A percentile compares a stretch with the other conserved stretches of the same genome.
phyloP scores from a whole-genome alignment of 2,888 invertebrate species.

The Eretmocerus hayati region DNA sequence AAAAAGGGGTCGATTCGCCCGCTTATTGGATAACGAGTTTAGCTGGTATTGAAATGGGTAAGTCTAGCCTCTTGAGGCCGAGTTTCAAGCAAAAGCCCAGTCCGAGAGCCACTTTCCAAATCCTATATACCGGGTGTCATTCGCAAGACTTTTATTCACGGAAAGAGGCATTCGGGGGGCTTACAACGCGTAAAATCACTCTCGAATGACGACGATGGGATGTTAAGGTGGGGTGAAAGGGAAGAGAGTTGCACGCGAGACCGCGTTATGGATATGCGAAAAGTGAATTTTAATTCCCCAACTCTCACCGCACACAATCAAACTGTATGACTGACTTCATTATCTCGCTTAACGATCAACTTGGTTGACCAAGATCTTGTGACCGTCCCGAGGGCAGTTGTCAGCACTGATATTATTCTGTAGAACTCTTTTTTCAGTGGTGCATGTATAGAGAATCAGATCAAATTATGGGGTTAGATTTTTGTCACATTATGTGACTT shows the following conservation, averaged over 20 bases:
- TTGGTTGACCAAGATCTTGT: no score
- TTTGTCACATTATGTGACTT: no score
- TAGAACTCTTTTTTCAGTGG: no score
- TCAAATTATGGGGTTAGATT: no score
- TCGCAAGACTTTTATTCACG: constrained; percentile 18
- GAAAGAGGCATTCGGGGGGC: neutral
- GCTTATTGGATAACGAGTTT: constrained; percentile 32
- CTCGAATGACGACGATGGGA: constrained; percentile 18
- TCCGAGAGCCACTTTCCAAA: constrained; percentile 27
- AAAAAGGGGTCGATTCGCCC: constrained; percentile 4
- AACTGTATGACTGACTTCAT: constrained; percentile 18
- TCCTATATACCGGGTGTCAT: constrained; percentile 32
- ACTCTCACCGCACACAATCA: constrained; percentile 8
- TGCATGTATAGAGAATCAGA: no score
- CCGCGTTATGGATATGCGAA: constrained; percentile 9
- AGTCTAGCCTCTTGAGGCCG: constrained; percentile 28
- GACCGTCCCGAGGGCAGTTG: no score
- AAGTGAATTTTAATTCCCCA: constrained; percentile 12
- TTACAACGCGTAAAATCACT: constrained; percentile 22
- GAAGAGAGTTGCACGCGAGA: neutral
- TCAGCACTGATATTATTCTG: no score
- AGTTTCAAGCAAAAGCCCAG: neutral
- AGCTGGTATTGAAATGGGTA: constrained; percentile 37
- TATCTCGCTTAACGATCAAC: constrained; percentile 4
- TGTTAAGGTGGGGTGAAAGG: no score